Percentiles rank a stretch among this genome's conserved stretches.
Conservation (phyloP, 1,140 invertebrate species). For the Anastrepha obliqua region DNA sequence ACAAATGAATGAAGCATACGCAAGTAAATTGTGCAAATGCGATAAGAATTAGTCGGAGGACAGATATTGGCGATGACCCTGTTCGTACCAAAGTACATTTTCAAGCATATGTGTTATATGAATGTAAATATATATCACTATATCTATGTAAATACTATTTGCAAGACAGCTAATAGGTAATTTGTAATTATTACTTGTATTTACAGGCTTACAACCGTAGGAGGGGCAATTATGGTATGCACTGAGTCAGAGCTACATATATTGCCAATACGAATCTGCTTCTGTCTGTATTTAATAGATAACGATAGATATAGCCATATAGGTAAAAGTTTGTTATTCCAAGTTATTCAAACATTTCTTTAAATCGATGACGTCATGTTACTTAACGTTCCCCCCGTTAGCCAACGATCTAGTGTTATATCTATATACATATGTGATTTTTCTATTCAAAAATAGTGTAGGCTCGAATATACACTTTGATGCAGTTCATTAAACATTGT, state of each 20-base stretch:
- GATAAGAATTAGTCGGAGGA: too few species aligned
- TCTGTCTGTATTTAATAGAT: background rate
- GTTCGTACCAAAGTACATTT: background rate
- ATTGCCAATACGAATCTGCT: background rate
- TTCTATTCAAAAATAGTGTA: too few species aligned
- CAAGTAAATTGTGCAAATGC: background rate
- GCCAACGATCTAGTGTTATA: background rate
- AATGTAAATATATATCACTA: background rate
- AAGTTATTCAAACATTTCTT: background rate
- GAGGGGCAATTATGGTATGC: background rate
- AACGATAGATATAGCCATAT: background rate
- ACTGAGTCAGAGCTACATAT: background rate
- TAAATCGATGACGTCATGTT: slow-evolving; percentile 35
- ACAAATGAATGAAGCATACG: background rate
- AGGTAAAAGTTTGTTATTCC: background rate
- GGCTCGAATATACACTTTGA: background rate
- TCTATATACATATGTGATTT: background rate
- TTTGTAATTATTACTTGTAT: background rate
- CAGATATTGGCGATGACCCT: too few species aligned
- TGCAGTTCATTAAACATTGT: background rate
- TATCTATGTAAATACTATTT: background rate
- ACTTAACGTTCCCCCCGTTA: background rate
- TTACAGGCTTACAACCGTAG: background rate
- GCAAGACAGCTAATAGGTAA: background rate
- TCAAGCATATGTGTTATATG: background rate